phyloP scores from a whole-genome alignment of 2,888 invertebrate species.

The Noctua janthina region DNA sequence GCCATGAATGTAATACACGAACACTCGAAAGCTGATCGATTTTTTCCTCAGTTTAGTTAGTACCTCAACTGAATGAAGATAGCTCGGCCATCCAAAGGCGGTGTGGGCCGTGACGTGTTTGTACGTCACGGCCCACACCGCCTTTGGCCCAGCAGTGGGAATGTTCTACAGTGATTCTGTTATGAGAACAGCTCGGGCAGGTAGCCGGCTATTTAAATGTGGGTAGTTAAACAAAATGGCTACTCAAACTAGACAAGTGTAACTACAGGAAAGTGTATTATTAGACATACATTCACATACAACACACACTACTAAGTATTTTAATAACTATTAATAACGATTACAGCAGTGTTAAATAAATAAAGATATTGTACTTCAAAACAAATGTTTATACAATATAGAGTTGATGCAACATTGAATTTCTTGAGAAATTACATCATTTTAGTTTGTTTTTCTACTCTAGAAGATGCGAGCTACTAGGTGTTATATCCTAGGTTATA shows the following conservation, averaged over 20 bases:
- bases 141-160: background rate
- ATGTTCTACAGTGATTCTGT: background rate
- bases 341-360: conserved; percentile 21
- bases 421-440: background rate
- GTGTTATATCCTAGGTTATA: background rate
- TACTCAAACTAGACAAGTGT: background rate
- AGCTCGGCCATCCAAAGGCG: background rate
- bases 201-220: background rate
- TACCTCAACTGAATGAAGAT: background rate
- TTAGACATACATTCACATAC: conserved; percentile 26
- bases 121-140: background rate
- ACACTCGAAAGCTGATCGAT: background rate
- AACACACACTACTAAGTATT: conserved; percentile 15
- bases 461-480: no score
- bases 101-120: no score
- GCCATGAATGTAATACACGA: background rate
- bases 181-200: background rate
- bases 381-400: background rate
- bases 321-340: conserved; percentile 3
- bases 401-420: conserved; percentile 3
- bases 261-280: background rate
- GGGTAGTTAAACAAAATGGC: conserved; percentile 3
- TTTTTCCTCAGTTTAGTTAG: background rate
- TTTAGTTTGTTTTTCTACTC: background rate
- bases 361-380: conserved; percentile 39